Evolutionary conservation across 2,888 invertebrate genomes (phyloP).

Genomic region (Capitulum mitella): DNA sequence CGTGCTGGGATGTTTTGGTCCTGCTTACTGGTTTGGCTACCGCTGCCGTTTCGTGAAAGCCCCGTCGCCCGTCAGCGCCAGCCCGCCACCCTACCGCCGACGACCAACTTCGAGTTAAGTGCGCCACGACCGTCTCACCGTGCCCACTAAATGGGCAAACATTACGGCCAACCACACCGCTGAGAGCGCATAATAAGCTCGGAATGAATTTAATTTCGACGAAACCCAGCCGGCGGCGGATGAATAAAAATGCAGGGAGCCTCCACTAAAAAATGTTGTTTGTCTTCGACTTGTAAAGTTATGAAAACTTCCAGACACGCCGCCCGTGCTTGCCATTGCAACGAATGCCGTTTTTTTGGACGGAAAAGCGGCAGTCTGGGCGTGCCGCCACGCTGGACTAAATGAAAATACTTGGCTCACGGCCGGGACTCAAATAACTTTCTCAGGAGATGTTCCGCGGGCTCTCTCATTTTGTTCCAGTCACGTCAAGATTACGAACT

Average conservation of each 20-base stretch:
- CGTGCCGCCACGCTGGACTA: neutral
- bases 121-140: no score
- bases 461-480: neutral
- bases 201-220: neutral
- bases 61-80: no score
- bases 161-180: neutral
- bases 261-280: neutral
- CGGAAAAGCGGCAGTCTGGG: neutral
- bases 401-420: neutral
- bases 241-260: neutral
- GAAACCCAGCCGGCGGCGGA: neutral
- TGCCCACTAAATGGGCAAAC: neutral
- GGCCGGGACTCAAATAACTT: neutral
- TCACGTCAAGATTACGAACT: slow-evolving; percentile 3
- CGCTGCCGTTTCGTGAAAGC: no score
- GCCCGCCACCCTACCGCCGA: no score
- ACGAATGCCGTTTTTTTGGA: neutral
- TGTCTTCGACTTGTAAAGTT: neutral
- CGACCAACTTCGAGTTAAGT: no score
- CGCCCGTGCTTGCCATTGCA: neutral
- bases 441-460: neutral
- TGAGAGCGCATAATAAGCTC: neutral
- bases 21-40: no score
- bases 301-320: no score
- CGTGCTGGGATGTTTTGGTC: no score